Evolutionary conservation across 2,888 invertebrate species (phyloP).

Genomic region (Caenorhabditis wallacei): DNA sequence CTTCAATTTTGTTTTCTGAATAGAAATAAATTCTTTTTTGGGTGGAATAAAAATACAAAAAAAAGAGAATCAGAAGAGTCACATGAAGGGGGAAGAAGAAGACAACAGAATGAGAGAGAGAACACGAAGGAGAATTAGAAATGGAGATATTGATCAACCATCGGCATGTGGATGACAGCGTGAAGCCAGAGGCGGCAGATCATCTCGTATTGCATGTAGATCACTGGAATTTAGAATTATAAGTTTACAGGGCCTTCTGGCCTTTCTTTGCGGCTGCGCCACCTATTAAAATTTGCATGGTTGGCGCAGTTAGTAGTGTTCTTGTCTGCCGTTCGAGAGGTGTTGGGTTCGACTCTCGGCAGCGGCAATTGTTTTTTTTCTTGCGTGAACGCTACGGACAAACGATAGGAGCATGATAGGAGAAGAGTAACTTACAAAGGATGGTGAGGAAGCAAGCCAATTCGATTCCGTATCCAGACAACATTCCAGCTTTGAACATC

Average conservation of each 20-base stretch:
- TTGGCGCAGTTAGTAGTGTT: too few species aligned
- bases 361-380: too few species aligned
- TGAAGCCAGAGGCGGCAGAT: constrained; percentile 11
- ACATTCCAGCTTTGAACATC: constrained; percentile 1
- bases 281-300: too few species aligned
- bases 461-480: constrained; percentile 24
- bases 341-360: too few species aligned
- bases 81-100: not conserved
- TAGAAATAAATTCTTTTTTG: too few species aligned
- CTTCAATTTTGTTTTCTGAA: not conserved
- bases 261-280: too few species aligned
- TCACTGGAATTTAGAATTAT: not conserved
- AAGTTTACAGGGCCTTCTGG: too few species aligned
- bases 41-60: not conserved
- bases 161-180: not conserved
- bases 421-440: constrained; percentile 6
- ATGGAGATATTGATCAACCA: not conserved
- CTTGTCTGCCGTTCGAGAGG: too few species aligned
- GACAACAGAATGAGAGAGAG: not conserved
- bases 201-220: constrained; percentile 6
- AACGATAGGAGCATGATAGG: too few species aligned
- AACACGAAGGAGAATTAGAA: not conserved
- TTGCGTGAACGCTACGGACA: too few species aligned
- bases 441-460: constrained; percentile 19
- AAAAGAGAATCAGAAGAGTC: not conserved